Base-by-base conservation (phyloP, 2,888 invertebrate species). In the Lepetodrilus schrolli region DNA sequence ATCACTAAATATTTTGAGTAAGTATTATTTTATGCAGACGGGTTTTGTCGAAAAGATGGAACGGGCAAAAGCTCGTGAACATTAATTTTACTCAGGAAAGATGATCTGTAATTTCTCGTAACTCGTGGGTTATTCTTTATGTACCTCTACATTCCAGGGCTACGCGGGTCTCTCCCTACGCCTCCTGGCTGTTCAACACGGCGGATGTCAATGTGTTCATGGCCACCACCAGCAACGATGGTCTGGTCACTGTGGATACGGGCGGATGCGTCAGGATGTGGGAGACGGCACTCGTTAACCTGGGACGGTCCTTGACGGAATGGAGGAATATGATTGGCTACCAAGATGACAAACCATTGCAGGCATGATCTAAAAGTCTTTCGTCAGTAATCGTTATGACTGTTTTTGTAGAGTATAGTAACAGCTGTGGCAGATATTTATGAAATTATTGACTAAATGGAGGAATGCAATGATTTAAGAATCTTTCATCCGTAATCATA, bases 241-340 rank as follows among this genome's bases (percentile, higher is more conserved):
- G 91, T 30, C 84, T 93, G 26, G 91, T 92, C 7, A 92, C 93
- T 0, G 91, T 93, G n/a, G 93, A 94, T 84, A 88, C 89, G 4
- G 90, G 91, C 30, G 93, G 93, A 1, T 91, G 91, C 76, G 88
- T 93, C 86, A 74, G 93, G 37, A 83, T 92, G 13, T 93, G 93
- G 93, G 93, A 93, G 86, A 92, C 92, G 13, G 90, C 91, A 0
- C 82, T 90, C 20, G 82, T 86, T 7, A 89, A 90, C 72, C 87
- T 93, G 38, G 90, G 91, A 74, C 83, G 87, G 38, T 91, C 92
- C 2, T 85, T 93, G 26, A 86, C 87, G 1, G 90, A 91, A 70
- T 93, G 93, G 93, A 89, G 89, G 65, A 86, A 87, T 70, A 89
- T 91, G 87, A 86, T 91, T 72, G 91, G 91, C 26, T 84, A 87